A percentile compares a stretch with the other conserved stretches of the same genome.
Conservation (phyloP, 2,113 vertebrate genomes). For the Carassius gibelio region DNA sequence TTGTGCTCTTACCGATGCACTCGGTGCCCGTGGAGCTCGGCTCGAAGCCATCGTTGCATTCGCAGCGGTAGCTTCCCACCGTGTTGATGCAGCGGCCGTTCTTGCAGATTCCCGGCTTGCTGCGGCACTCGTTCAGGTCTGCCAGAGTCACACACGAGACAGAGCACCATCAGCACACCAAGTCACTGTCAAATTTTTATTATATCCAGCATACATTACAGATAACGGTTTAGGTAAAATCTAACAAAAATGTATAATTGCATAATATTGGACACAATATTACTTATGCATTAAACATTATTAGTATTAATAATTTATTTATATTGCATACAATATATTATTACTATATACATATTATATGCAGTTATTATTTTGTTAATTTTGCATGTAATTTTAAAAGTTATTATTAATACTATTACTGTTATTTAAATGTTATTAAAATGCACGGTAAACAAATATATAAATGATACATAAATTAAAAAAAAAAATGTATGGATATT, state of each 20-base stretch:
- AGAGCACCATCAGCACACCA: not conserved
- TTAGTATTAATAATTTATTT: not conserved
- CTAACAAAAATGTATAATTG: not conserved
- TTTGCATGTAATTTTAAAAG: not conserved
- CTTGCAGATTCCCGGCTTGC: conserved; percentile 86
- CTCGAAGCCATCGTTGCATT: conserved; percentile 89
- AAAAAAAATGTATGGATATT: not conserved
- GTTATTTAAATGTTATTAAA: too few relatives aligned
- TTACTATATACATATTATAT: not conserved
- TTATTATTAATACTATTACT: not conserved
- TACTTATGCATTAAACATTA: not conserved
- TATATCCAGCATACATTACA: not conserved
- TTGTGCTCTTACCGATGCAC: conserved; percentile 83
- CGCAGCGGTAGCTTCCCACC: conserved; percentile 87
- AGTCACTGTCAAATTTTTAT: not conserved
- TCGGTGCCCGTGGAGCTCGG: conserved; percentile 83
- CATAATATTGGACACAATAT: not conserved
- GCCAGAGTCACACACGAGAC: not conserved
- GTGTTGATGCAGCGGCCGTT: conserved; percentile 89
- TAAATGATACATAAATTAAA: too few relatives aligned
- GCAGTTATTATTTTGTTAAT: not conserved
- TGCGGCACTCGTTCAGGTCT: conserved; percentile 90
- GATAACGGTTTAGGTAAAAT: not conserved
- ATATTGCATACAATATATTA: not conserved
- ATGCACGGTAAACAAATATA: too few relatives aligned